phyloP scores from a whole-genome alignment of 1,140 invertebrate genomes.

The Magallana angulata region DNA sequence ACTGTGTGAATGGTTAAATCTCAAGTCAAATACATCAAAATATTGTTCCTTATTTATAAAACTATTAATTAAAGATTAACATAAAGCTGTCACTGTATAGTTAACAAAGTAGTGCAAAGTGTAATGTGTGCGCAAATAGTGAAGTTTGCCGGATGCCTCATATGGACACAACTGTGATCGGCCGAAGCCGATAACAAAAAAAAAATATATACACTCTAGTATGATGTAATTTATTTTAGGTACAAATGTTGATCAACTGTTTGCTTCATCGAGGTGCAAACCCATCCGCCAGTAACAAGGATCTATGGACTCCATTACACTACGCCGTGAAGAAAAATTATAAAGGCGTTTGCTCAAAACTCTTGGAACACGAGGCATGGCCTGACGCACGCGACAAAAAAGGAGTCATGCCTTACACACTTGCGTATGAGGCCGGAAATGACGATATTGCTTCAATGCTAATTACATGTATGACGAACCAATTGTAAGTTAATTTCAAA shows the following conservation, averaged over 20 bases:
- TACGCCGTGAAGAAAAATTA: conserved; percentile 69
- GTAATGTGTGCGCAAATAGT: too few species aligned
- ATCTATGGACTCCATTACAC: conserved; percentile 70
- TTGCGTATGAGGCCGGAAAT: conserved; percentile 65
- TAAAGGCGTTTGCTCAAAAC: conserved; percentile 67
- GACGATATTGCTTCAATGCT: conserved; percentile 70
- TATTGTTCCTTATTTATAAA: too few species aligned
- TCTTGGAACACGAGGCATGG: conserved; percentile 71
- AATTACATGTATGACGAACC: conserved; percentile 69
- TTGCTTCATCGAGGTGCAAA: conserved; percentile 71
- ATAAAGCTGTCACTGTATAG: too few species aligned
- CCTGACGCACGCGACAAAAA: conserved; percentile 66
- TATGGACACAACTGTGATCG: too few species aligned
- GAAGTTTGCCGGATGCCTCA: too few species aligned
- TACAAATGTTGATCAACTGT: conserved; percentile 68
- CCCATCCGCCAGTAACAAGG: conserved; percentile 61
- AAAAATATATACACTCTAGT: conserved; percentile 6
- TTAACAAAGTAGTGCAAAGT: too few species aligned
- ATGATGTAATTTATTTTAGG: conserved; percentile 50
- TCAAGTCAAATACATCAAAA: too few species aligned
- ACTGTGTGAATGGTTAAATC: too few species aligned
- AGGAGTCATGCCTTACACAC: conserved; percentile 62
- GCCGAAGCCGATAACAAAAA: too few species aligned
- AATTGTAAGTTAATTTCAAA: conserved; percentile 59
- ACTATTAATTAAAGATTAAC: too few species aligned